Conservation (phyloP, 2,113 vertebrate genomes). For the Pterocles gutturalis region DNA sequence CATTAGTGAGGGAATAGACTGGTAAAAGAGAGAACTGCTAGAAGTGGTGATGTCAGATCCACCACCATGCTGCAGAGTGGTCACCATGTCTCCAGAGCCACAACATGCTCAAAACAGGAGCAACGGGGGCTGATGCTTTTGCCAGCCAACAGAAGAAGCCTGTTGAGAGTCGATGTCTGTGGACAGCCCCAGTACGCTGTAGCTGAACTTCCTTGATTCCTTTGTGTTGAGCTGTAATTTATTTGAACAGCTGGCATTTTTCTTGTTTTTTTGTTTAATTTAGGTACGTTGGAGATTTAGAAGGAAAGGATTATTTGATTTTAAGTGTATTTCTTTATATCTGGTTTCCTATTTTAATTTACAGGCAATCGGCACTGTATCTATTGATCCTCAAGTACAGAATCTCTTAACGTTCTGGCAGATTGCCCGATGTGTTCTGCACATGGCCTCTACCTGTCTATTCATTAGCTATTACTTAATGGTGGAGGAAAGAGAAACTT, state of each 20-base stretch:
- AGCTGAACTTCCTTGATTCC: not conserved
- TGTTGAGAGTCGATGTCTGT: not conserved
- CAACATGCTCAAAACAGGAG: not conserved
- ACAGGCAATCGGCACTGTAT: not conserved
- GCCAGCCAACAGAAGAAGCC: accelerated
- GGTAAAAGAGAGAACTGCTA: not conserved
- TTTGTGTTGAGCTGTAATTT: not conserved
- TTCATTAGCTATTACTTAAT: not conserved
- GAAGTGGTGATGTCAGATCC: not conserved
- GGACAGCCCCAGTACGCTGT: not conserved
- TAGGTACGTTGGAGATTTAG: not conserved
- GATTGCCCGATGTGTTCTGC: not conserved
- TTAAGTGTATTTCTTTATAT: not conserved
- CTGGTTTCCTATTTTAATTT: not conserved
- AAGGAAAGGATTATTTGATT: not conserved
- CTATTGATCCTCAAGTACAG: not conserved
- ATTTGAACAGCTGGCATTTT: not conserved
- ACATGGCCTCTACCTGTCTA: not conserved
- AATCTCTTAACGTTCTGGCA: not conserved
- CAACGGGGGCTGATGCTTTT: not conserved
- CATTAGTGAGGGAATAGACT: not conserved
- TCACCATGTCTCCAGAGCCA: not conserved
- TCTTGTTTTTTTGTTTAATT: not conserved
- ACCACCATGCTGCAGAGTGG: not conserved
- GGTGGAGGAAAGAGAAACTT: not conserved